phyloP scores from a whole-genome alignment of 53 echinoderm and acorn worm genomes.

The Zoroaster sp. region DNA sequence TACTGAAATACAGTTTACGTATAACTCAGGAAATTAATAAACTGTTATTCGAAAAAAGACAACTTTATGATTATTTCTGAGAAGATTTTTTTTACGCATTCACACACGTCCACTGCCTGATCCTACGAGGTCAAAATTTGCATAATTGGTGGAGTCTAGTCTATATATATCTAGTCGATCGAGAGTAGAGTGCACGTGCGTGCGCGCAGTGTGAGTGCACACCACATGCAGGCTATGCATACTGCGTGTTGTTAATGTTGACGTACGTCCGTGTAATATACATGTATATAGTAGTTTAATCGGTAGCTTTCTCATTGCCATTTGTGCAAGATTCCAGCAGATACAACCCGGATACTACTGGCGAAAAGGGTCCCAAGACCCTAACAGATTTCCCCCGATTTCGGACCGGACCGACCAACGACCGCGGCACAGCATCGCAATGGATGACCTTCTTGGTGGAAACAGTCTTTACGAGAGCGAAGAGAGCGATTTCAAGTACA shows the following conservation, averaged over 20 bases:
- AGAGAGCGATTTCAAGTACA: conserved; percentile 91
- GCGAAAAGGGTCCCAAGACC: background rate
- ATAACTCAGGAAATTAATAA: background rate
- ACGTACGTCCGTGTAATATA: background rate
- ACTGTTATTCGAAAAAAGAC: background rate
- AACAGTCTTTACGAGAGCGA: conserved; percentile 79
- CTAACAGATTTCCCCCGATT: conserved; percentile 83
- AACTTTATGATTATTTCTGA: background rate
- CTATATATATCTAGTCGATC: too few relatives aligned
- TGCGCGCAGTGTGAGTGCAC: background rate
- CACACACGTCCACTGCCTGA: background rate
- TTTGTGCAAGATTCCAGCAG: conserved; percentile 3
- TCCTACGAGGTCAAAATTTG: background rate
- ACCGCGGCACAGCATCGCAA: conserved; percentile 90
- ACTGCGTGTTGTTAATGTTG: background rate
- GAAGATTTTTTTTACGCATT: background rate
- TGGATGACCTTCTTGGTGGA: conserved; percentile 91
- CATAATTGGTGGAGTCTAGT: too few relatives aligned
- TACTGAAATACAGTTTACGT: background rate
- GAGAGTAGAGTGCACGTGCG: background rate
- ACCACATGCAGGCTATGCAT: background rate
- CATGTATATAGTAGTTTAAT: too few relatives aligned
- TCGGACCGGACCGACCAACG: conserved; percentile 93
- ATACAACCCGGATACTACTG: background rate
- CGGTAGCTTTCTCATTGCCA: conserved; percentile 1